A percentile compares a stretch with the other conserved stretches of the same genome.
These are phyloP conservation scores for Pseudorhiza aurosa DNA, from an alignment of 30 jellyfish, hydroid and myxozoan genomes.

Conservation along the genomic window DNA sequence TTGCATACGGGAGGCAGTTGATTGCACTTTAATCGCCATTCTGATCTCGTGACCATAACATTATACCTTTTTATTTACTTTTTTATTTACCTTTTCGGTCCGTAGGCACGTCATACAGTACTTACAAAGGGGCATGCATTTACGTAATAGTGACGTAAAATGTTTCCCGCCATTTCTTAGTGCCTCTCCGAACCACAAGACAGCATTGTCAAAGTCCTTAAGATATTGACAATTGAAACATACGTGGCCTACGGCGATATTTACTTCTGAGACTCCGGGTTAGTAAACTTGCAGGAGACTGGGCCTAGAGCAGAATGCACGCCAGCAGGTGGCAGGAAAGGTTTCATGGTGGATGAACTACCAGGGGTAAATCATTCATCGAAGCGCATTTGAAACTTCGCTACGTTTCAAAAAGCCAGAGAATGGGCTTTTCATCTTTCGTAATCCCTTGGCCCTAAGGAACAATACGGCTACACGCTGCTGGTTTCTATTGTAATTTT, in stretches of 20 bases:
- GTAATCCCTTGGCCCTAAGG: neutral
- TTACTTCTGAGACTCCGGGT: neutral
- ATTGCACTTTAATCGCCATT: too few relatives aligned
- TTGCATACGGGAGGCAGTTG: too few relatives aligned
- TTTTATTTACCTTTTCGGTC: too few relatives aligned
- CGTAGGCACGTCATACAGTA: too few relatives aligned
- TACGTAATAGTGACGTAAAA: too few relatives aligned
- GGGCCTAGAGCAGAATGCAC: constrained; percentile 9
- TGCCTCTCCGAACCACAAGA: too few relatives aligned
- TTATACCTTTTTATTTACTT: too few relatives aligned
- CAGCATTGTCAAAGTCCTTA: neutral
- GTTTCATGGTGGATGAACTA: neutral
- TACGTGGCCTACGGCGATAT: neutral
- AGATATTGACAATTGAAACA: constrained; percentile 12
- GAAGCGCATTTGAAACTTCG: constrained; percentile 66
- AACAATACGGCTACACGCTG: constrained; percentile 77
- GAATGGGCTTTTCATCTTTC: constrained; percentile 13
- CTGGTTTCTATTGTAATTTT: constrained; percentile 68
- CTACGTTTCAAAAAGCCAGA: constrained; percentile 41
- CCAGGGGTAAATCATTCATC: neutral
- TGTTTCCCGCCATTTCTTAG: too few relatives aligned
- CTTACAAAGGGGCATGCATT: too few relatives aligned
- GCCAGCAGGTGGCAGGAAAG: constrained; percentile 35
- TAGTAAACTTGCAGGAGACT: neutral
- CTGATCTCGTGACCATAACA: too few relatives aligned